These are phyloP conservation scores for Chlorodrepanis virens DNA, from an alignment of 2,113 vertebrate genomes.

Conservation along the genomic window DNA sequence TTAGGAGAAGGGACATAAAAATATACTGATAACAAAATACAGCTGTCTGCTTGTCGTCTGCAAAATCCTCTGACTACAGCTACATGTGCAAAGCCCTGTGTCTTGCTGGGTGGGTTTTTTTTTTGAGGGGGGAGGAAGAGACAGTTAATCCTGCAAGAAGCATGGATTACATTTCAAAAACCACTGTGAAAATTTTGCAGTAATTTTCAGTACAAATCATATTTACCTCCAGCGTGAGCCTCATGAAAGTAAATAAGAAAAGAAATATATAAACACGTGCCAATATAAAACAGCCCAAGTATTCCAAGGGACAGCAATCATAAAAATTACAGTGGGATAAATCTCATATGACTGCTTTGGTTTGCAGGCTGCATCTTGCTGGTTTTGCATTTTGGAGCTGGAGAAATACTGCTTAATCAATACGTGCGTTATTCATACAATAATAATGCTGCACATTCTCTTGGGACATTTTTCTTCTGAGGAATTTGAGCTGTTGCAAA, in stretches of 20 bases:
- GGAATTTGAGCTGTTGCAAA: background rate
- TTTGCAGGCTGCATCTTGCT: constrained; percentile 7
- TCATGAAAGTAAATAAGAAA: background rate
- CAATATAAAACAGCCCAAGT: background rate
- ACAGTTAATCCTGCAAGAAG: background rate
- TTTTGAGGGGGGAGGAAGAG: background rate
- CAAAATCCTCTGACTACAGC: background rate
- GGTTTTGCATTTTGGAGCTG: background rate
- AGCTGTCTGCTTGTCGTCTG: background rate
- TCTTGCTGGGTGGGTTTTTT: background rate
- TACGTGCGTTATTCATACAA: background rate
- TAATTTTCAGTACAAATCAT: background rate
- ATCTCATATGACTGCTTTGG: background rate
- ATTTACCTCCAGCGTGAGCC: background rate
- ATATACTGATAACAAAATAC: background rate
- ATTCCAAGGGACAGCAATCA: background rate
- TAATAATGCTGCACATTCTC: background rate
- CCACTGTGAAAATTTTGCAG: background rate
- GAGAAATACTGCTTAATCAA: constrained; percentile 9
- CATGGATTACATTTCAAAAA: background rate
- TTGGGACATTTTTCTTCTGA: background rate
- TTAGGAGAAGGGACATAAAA: background rate
- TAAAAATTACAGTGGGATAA: background rate
- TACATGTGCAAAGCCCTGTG: background rate
- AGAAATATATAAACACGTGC: background rate